Evolutionary conservation across 1,140 invertebrate species (phyloP).

Genomic region (Lordiphosa clarofinis): DNA sequence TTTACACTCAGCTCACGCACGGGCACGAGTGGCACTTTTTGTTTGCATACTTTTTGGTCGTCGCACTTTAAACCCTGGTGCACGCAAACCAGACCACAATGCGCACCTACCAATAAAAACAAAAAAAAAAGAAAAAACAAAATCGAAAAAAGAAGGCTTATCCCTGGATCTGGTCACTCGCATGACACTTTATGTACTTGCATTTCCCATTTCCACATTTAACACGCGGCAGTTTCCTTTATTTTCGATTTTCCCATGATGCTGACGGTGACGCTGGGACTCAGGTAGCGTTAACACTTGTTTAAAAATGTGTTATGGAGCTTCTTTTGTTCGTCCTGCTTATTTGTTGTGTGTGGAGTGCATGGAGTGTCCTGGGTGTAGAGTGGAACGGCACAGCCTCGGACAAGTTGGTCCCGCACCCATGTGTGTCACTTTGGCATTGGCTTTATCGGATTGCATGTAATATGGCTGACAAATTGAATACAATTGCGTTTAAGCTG

Average conservation of each 20-base stretch:
- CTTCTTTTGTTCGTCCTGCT: slow-evolving; percentile 61
- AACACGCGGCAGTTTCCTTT: slow-evolving; percentile 33
- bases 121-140: background rate
- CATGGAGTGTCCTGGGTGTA: background rate
- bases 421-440: slow-evolving; percentile 52
- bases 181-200: slow-evolving; percentile 42
- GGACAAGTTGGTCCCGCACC: slow-evolving; percentile 13
- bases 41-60: slow-evolving; percentile 51
- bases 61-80: slow-evolving; percentile 37
- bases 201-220: slow-evolving; percentile 58
- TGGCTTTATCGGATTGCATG: slow-evolving; percentile 70
- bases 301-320: slow-evolving; percentile 75
- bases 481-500: slow-evolving; percentile 73
- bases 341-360: slow-evolving; percentile 44
- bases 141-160: slow-evolving; percentile 36
- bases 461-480: slow-evolving; percentile 74
- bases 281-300: slow-evolving; percentile 75
- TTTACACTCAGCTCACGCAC: slow-evolving; percentile 21
- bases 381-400: background rate
- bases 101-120: slow-evolving; percentile 37
- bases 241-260: slow-evolving; percentile 25
- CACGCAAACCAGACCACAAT: slow-evolving; percentile 46
- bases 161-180: slow-evolving; percentile 36
- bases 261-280: slow-evolving; percentile 27
- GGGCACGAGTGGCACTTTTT: slow-evolving; percentile 9